These are phyloP conservation scores for Ichneumoninae sp. DNA, from an alignment of 2,888 invertebrate genomes.

Conservation along the genomic window DNA sequence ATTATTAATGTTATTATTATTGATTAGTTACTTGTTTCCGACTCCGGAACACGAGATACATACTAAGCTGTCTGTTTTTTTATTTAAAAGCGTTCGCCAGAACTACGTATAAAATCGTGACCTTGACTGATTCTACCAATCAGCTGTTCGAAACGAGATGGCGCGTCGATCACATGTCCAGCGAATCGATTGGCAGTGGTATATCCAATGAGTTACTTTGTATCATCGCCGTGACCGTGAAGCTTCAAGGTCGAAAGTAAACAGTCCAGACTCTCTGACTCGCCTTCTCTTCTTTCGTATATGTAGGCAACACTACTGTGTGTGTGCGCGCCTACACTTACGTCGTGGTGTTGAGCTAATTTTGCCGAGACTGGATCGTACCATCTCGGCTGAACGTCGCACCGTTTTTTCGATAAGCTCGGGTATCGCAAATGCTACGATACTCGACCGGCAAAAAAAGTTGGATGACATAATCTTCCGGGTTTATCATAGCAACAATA, in stretches of 20 bases:
- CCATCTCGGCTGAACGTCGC: background rate
- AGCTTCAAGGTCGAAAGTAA: slow-evolving; percentile 32
- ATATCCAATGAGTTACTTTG: slow-evolving; percentile 30
- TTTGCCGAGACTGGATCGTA: slow-evolving; percentile 23
- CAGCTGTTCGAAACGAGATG: slow-evolving; percentile 41
- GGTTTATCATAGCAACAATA: background rate
- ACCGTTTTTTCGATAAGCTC: slow-evolving; percentile 13
- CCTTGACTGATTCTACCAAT: slow-evolving; percentile 36
- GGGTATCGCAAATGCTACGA: slow-evolving; percentile 1
- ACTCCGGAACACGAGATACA: background rate
- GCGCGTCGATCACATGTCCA: slow-evolving; percentile 47
- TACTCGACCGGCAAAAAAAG: background rate
- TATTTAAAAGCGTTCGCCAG: background rate
- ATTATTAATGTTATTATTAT: background rate
- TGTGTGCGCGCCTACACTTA: background rate
- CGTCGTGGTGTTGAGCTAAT: background rate
- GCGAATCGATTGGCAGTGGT: slow-evolving; percentile 18
- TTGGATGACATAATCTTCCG: slow-evolving; percentile 22
- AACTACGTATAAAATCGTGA: background rate
- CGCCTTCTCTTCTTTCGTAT: slow-evolving; percentile 21
- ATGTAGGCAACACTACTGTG: background rate
- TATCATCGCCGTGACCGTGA: slow-evolving; percentile 46
- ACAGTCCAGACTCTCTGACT: slow-evolving; percentile 29
- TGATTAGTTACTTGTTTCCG: background rate
- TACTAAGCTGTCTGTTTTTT: background rate